Percentiles rank a stretch among this genome's conserved stretches.
Evolutionary conservation across 2,888 invertebrate species (phyloP).

Genomic region (Endotricha flammealis): DNA sequence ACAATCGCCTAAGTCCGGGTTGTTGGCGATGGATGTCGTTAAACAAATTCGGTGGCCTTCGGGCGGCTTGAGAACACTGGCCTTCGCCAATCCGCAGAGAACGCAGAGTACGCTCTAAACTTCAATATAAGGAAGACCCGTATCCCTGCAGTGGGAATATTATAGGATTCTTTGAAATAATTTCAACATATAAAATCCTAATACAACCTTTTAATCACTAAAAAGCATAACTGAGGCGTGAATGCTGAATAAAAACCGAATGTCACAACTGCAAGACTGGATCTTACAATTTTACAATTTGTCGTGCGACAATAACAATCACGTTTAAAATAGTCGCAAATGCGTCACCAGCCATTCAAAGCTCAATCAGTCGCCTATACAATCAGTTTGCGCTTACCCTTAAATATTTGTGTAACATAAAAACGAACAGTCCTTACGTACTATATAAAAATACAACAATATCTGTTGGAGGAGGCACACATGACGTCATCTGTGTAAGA

Average conservation of each 20-base stretch:
- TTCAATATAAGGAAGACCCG: no score
- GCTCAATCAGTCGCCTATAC: conserved; percentile 14
- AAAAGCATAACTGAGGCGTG: conserved; percentile 12
- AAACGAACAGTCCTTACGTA: conserved; percentile 59
- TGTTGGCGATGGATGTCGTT: no score
- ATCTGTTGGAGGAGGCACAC: conserved; percentile 39
- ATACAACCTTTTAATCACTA: conserved; percentile 3
- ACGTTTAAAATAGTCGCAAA: conserved; percentile 8
- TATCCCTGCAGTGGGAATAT: no score
- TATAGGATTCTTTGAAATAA: no score
- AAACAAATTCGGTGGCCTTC: no score
- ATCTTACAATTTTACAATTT: conserved; percentile 1
- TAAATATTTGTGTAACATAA: conserved; percentile 32
- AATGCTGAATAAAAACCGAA: conserved; percentile 1
- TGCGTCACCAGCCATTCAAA: conserved; percentile 8
- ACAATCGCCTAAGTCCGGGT: no score
- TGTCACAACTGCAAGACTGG: conserved; percentile 7
- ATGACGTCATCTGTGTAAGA: no score
- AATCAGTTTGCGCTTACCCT: conserved; percentile 30
- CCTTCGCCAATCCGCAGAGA: no score
- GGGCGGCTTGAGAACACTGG: no score
- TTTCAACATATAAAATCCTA: conserved; percentile 1
- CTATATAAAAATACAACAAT: conserved; percentile 75
- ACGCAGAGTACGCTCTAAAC: no score
- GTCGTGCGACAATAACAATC: conserved; percentile 2